Conservation (phyloP, 2,797 vertebrate species). For the Sardinella longiceps region DNA sequence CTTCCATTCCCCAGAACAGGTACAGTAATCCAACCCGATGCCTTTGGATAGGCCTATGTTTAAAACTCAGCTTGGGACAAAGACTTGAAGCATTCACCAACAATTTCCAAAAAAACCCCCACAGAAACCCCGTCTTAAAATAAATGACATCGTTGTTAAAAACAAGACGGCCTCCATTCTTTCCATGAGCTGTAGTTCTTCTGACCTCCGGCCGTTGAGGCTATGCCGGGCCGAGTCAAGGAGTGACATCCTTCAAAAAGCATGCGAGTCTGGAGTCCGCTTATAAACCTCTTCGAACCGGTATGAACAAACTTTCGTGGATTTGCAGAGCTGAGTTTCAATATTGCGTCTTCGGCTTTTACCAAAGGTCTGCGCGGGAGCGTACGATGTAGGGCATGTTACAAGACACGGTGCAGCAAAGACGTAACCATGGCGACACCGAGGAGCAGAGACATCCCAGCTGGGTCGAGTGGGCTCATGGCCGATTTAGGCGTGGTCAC, state of each 20-base stretch:
- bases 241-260: not conserved
- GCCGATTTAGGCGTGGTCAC: not conserved
- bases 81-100: slow-evolving; percentile 1
- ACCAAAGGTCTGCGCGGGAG: not conserved
- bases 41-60: not conserved
- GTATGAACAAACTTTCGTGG: not conserved
- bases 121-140: not conserved
- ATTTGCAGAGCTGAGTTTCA: not conserved
- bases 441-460: slow-evolving; percentile 76
- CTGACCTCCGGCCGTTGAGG: not conserved
- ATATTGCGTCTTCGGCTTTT: not conserved
- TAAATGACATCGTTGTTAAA: not conserved
- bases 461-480: slow-evolving; percentile 56
- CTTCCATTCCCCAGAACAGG: slow-evolving; percentile 64
- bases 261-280: not conserved
- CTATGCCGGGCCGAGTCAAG: not conserved
- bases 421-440: slow-evolving; percentile 73
- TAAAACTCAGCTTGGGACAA: not conserved
- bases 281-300: not conserved
- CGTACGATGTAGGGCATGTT: slow-evolving; percentile 53
- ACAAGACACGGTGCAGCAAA: slow-evolving; percentile 84
- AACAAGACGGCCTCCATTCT: too few relatives aligned
- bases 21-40: slow-evolving; percentile 35
- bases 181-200: not conserved
- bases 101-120: slow-evolving; percentile 9